These are phyloP conservation scores for Leptinotarsa rubiginosa DNA, from an alignment of 2,888 invertebrate species.

Conservation along the genomic window DNA sequence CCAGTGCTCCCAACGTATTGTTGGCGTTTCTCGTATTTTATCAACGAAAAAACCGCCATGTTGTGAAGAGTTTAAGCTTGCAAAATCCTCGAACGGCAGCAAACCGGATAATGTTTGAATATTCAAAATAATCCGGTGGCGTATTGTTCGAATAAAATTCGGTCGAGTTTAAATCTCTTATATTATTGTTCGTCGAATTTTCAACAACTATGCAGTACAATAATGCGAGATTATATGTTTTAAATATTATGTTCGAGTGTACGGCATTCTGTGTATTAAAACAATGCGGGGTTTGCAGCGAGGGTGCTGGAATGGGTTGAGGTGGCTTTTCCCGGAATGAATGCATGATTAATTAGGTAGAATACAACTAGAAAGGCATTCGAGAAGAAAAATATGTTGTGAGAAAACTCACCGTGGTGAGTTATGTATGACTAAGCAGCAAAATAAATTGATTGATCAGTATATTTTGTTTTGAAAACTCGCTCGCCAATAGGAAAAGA, in stretches of 20 bases:
- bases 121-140: conserved; percentile 38
- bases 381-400: too few species aligned
- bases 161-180: conserved; percentile 38
- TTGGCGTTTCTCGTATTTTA: conserved; percentile 1
- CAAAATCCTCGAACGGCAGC: conserved; percentile 26
- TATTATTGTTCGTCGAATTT: conserved; percentile 40
- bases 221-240: conserved; percentile 36
- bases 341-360: conserved; percentile 15
- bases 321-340: conserved; percentile 5
- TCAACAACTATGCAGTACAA: conserved; percentile 38
- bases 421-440: too few species aligned
- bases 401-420: too few species aligned
- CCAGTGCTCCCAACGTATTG: conserved; percentile 1
- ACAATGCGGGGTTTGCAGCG: conserved; percentile 12
- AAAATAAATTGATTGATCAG: too few species aligned
- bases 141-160: conserved; percentile 43
- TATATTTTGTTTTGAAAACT: too few species aligned
- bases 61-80: conserved; percentile 34
- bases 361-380: neutral
- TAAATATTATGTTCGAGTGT: conserved; percentile 32
- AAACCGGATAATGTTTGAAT: conserved; percentile 35
- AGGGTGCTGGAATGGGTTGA: conserved; percentile 7
- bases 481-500: too few species aligned
- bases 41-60: conserved; percentile 22
- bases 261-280: conserved; percentile 8